Evolutionary conservation across 2,888 invertebrate genomes (phyloP).

Genomic region (Pandemis heparana): DNA sequence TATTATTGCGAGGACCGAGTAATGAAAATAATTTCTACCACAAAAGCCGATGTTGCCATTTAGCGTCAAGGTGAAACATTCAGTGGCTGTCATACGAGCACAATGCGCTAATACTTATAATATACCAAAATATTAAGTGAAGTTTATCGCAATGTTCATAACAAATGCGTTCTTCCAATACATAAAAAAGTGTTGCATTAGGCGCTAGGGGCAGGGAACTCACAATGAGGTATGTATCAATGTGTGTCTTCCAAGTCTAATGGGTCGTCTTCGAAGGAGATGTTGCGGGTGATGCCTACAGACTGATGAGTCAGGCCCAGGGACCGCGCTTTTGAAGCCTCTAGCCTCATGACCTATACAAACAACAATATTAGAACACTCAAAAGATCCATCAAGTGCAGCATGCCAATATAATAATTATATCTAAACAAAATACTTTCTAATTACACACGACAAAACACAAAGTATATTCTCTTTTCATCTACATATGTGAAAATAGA

Average conservation of each 20-base stretch:
- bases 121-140: too few species aligned
- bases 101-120: not conserved
- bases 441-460: conserved; percentile 1
- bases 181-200: conserved; percentile 4
- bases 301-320: conserved; percentile 67
- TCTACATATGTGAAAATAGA: not conserved
- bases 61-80: not conserved
- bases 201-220: not conserved
- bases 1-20: too few species aligned
- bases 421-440: not conserved
- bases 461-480: not conserved
- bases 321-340: conserved; percentile 87
- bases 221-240: conserved; percentile 60
- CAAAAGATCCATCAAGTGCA: not conserved
- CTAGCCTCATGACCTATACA: conserved; percentile 90
- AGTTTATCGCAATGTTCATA: not conserved
- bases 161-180: conserved; percentile 13
- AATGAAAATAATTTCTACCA: too few species aligned
- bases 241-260: conserved; percentile 72
- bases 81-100: not conserved
- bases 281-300: conserved; percentile 66
- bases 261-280: conserved; percentile 74
- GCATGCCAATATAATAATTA: not conserved
- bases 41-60: not conserved
- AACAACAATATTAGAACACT: conserved; percentile 18